Base-by-base conservation (phyloP, 2,888 invertebrate genomes). In the Drosophila stalkeri region DNA sequence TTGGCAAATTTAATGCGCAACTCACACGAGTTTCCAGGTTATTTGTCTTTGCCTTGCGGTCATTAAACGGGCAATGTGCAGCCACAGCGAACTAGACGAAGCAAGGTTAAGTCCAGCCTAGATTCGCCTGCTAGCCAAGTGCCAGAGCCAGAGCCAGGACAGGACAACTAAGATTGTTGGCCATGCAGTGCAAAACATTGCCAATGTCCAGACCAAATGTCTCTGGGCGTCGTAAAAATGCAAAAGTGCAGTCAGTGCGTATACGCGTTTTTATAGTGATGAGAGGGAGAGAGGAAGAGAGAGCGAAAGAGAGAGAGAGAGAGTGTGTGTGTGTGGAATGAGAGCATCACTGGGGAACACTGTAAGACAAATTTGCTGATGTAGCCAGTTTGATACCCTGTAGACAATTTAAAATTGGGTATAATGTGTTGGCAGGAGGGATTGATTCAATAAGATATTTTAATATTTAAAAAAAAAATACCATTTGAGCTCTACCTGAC, bases 1-100 rank as follows among this genome's bases (percentile, higher is more conserved):
- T 59, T 64, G 61, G 69, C 74, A 74, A 76, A 75, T 72, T 77
- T 72, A 54, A 72, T 66, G 71, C 66, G 72, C 71, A 75, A 8
- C 8, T 7, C 46, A 69, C 69, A 68, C 27, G 61, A 7, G 8
- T 64, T 68, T 31, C 18, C 39, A 7, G 37, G 75, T 61, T 69
- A 64, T 56, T 77, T 75, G 55, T n/a, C 72, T 47, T 46, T 47
- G 47, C 64, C 67, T 57, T 73, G 56, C 35, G 57, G 59, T 71
- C 78, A 81, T 78, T 78, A 89, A 85, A 84, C 84, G 82, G 70
- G 77, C 73, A 72, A 75, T 69, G 76, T 33, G 33, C 75, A 72
- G 71, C 71, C 74, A 71, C 72, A 63, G 71, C 64, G 44, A 46
- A 54, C 44, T 44, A 20, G 43, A 14, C 59, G 65, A 59, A 43